Percentiles rank a stretch among this genome's conserved stretches.
Evolutionary conservation across 1,140 invertebrate species (phyloP).

Genomic region (Harpegnathos saltator): DNA sequence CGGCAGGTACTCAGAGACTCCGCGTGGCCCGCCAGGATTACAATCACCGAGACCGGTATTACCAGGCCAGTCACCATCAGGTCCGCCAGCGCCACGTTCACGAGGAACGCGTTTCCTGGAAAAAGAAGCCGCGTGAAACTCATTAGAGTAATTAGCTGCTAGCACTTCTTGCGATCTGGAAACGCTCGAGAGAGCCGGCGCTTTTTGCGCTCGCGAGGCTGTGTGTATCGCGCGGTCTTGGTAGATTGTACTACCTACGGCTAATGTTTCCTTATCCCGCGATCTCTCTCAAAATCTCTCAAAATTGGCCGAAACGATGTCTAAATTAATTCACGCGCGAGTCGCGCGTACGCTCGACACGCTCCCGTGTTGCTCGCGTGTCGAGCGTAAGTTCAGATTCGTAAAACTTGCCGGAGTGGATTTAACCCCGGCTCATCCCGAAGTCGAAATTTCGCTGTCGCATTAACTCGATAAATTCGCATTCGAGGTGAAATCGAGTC

Average conservation of each 20-base stretch:
- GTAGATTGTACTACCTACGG: neutral
- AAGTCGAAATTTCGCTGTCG: too few relatives aligned
- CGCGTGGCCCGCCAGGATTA: conserved; percentile 89
- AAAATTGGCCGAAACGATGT: conserved; percentile 13
- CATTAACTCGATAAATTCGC: too few relatives aligned
- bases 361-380: neutral
- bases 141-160: conserved; percentile 58
- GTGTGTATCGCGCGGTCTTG: neutral
- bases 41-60: conserved; percentile 90
- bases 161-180: conserved; percentile 54
- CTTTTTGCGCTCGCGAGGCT: conserved; percentile 26
- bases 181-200: conserved; percentile 43
- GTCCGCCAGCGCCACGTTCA: conserved; percentile 92
- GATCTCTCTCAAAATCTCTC: neutral
- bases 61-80: conserved; percentile 90
- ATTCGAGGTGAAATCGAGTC: too few relatives aligned
- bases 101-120: conserved; percentile 92
- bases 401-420: neutral
- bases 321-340: conserved; percentile 34
- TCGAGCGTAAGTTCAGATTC: neutral
- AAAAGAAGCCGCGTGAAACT: conserved; percentile 65
- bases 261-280: neutral
- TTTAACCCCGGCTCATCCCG: conserved; percentile 2
- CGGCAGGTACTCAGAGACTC: conserved; percentile 88
- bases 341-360: too few relatives aligned